Percentiles rank a stretch among this genome's conserved stretches.
Evolutionary conservation across 1,140 invertebrate genomes (phyloP).

Genomic region (Saccostrea echinata): DNA sequence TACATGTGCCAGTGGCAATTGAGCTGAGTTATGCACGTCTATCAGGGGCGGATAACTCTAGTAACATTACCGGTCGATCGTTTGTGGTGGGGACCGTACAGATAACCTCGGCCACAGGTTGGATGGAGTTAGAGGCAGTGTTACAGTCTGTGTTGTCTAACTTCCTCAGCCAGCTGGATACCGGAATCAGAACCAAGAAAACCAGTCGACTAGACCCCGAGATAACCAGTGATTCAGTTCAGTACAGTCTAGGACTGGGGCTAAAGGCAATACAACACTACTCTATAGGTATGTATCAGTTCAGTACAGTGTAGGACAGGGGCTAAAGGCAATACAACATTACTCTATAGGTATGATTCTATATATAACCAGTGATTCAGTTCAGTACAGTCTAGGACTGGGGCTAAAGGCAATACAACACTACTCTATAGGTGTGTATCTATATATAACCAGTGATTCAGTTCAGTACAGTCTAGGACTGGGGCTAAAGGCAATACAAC

Average conservation of each 20-base stretch:
- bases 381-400: conserved; percentile 72
- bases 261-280: conserved; percentile 69
- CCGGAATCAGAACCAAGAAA: conserved; percentile 73
- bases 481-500: no score
- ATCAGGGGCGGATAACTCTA: neutral
- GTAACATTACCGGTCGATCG: conserved; percentile 45
- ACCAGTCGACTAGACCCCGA: conserved; percentile 70
- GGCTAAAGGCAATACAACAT: conserved; percentile 65
- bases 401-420: conserved; percentile 68
- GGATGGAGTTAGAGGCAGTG: conserved; percentile 70
- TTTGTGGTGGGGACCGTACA: conserved; percentile 70
- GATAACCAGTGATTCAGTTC: conserved; percentile 45
- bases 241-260: conserved; percentile 71
- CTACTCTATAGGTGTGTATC: conserved; percentile 75
- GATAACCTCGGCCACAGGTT: conserved; percentile 64
- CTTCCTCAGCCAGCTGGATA: conserved; percentile 70
- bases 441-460: conserved; percentile 49
- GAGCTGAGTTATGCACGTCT: neutral
- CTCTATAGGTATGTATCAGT: conserved; percentile 70
- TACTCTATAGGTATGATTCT: no score
- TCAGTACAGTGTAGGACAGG: conserved; percentile 71
- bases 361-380: conserved; percentile 41
- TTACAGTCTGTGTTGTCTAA: conserved; percentile 61
- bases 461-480: no score
- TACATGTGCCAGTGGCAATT: neutral